Evolutionary conservation across 2,888 invertebrate genomes (phyloP).

Genomic region (Aspidiotus destructor): DNA sequence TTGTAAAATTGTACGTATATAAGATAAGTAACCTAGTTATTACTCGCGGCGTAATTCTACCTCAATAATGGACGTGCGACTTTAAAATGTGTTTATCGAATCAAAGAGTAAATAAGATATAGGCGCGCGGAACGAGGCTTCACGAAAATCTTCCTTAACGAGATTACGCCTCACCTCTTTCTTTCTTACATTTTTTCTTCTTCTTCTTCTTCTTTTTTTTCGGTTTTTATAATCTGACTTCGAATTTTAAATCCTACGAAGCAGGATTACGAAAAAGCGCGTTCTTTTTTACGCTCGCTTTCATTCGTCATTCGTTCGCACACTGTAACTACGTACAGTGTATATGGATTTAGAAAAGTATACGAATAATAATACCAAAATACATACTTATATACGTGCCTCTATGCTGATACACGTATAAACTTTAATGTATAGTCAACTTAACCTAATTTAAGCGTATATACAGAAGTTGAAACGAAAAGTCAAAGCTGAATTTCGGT

Average conservation of each 20-base stretch:
- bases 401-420: no score
- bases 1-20: not conserved
- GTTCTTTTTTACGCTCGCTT: not conserved
- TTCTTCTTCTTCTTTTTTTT: not conserved
- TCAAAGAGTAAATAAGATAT: constrained; percentile 30
- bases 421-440: no score
- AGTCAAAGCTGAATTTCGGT: no score
- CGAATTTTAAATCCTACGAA: constrained; percentile 28
- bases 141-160: constrained; percentile 33
- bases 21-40: not conserved
- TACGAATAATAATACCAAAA: no score
- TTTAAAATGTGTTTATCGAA: constrained; percentile 4
- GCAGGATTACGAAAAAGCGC: constrained; percentile 17
- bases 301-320: no score
- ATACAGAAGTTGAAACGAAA: no score
- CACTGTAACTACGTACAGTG: no score
- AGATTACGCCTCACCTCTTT: constrained; percentile 30
- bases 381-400: no score
- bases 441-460: no score
- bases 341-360: no score
- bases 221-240: constrained; percentile 26
- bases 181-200: not conserved
- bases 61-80: constrained; percentile 1
- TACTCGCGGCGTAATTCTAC: constrained; percentile 2
- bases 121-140: constrained; percentile 26